Conservation (phyloP, 2,113 vertebrate genomes). For the Ochotona curzoniae region DNA sequence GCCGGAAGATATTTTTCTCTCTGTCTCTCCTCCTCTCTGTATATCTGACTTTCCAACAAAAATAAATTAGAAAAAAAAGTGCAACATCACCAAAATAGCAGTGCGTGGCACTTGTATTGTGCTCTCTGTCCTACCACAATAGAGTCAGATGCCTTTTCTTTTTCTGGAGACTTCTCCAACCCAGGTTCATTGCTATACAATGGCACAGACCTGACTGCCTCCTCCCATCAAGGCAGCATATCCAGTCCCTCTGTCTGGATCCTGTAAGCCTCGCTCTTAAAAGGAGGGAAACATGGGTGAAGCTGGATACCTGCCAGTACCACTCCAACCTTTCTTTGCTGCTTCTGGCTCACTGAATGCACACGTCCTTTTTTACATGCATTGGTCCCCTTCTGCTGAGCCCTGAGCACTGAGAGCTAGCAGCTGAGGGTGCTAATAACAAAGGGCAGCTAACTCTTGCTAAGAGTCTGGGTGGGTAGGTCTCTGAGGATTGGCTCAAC, state of each 20-base stretch:
- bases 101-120: neutral
- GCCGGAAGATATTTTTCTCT: too few species aligned
- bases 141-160: slow-evolving; percentile 71
- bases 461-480: neutral
- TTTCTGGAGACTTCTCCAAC: slow-evolving; percentile 52
- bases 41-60: too few species aligned
- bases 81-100: neutral
- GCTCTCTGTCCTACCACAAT: neutral
- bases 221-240: neutral
- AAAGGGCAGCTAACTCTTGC: slow-evolving; percentile 17
- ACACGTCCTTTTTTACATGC: neutral
- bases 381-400: neutral
- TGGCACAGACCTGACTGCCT: neutral
- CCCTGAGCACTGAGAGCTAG: neutral
- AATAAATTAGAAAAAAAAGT: too few species aligned
- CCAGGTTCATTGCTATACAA: neutral
- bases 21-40: too few species aligned
- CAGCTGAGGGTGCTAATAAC: slow-evolving; percentile 2
- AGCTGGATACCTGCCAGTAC: neutral
- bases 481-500: slow-evolving; percentile 16
- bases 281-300: slow-evolving; percentile 11
- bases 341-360: neutral
- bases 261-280: neutral
- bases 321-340: neutral
- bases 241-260: neutral